Evolutionary conservation across 2,113 vertebrate species (phyloP).

Genomic region (Polypterus senegalus): DNA sequence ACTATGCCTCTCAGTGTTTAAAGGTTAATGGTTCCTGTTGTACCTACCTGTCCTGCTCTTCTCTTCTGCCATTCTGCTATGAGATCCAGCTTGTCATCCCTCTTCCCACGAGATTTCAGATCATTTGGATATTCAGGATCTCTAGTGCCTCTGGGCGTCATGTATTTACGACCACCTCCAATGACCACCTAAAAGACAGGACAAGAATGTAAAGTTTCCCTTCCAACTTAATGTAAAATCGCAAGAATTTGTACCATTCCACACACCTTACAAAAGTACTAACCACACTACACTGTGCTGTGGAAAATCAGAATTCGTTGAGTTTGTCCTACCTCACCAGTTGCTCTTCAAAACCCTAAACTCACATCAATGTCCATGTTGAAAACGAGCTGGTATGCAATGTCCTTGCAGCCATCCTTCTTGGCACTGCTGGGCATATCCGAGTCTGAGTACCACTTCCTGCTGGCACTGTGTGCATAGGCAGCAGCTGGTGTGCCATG

Average conservation of each 20-base stretch:
- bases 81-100: slow-evolving; percentile 41
- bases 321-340: no score
- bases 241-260: no score
- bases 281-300: no score
- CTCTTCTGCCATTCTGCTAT: slow-evolving; percentile 43
- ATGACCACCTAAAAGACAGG: slow-evolving; percentile 44
- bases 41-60: slow-evolving; percentile 45
- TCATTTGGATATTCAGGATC: slow-evolving; percentile 51
- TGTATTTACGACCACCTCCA: slow-evolving; percentile 55
- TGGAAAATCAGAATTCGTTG: no score
- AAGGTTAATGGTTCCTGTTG: no score
- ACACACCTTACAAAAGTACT: no score
- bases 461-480: slow-evolving; percentile 56
- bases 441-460: slow-evolving; percentile 56
- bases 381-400: slow-evolving; percentile 47
- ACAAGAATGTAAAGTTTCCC: no score
- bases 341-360: no score
- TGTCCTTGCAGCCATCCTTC: slow-evolving; percentile 46
- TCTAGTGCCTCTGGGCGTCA: slow-evolving; percentile 44
- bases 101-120: slow-evolving; percentile 28
- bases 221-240: no score
- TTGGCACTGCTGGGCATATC: slow-evolving; percentile 44
- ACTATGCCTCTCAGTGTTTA: no score
- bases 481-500: slow-evolving; percentile 53
- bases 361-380: slow-evolving; percentile 55